Evolutionary conservation across 2,797 vertebrate species (phyloP).

Genomic region (Danio kyathit): DNA sequence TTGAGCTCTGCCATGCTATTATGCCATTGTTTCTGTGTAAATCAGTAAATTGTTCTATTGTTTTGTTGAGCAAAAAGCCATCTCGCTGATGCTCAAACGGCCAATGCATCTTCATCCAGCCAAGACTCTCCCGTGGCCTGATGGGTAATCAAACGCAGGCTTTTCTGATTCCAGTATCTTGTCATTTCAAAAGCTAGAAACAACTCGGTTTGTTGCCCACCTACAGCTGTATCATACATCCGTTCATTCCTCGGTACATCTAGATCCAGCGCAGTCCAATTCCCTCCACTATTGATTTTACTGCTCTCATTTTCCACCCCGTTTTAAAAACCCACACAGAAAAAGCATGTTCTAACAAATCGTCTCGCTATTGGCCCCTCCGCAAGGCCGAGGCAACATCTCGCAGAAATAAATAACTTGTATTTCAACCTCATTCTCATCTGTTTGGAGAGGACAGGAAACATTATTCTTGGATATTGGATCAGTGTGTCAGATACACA

Average conservation of each 20-base stretch:
- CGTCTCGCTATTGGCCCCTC: slow-evolving; percentile 60
- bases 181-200: slow-evolving; percentile 71
- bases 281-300: slow-evolving; percentile 77
- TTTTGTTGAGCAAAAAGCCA: not conserved
- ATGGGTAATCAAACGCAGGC: slow-evolving; percentile 73
- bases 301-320: slow-evolving; percentile 71
- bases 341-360: slow-evolving; percentile 72
- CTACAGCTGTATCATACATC: slow-evolving; percentile 74
- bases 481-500: slow-evolving; percentile 37
- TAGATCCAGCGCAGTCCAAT: slow-evolving; percentile 72
- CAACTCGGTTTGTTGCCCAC: slow-evolving; percentile 73
- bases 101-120: not conserved
- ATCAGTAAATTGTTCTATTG: not conserved
- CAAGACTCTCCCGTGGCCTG: not conserved
- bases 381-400: slow-evolving; percentile 48
- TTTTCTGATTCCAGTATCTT: slow-evolving; percentile 73
- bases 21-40: not conserved
- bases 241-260: slow-evolving; percentile 75
- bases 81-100: not conserved
- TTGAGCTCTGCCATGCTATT: not conserved
- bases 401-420: slow-evolving; percentile 57
- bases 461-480: slow-evolving; percentile 41
- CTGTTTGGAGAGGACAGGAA: slow-evolving; percentile 48
- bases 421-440: slow-evolving; percentile 42
- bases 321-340: slow-evolving; percentile 71